phyloP scores from a whole-genome alignment of 2,113 vertebrate genomes.

The Lepisosteus oculatus region DNA sequence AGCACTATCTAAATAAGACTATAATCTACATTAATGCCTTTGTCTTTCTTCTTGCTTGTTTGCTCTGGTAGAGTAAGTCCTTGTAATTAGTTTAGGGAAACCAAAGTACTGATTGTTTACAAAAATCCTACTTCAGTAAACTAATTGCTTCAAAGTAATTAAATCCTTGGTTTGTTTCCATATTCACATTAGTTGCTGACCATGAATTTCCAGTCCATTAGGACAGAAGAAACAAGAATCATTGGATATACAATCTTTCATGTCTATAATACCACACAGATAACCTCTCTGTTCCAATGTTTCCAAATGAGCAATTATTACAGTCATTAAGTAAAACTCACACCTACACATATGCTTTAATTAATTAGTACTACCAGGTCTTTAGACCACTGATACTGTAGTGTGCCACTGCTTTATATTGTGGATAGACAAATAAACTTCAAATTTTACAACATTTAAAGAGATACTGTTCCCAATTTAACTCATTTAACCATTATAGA shows the following conservation, averaged over 20 bases:
- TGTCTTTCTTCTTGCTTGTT: constrained; percentile 25
- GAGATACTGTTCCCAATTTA: no score
- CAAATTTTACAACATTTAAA: no score
- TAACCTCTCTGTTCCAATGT: no score
- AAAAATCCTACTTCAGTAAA: constrained; percentile 23
- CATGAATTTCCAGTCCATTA: constrained; percentile 15
- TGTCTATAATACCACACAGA: no score
- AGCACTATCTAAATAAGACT: constrained; percentile 22
- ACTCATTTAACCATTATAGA: no score
- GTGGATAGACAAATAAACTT: no score
- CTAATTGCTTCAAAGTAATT: constrained; percentile 30
- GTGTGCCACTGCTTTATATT: no score
- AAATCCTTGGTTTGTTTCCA: constrained; percentile 11
- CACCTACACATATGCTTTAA: no score
- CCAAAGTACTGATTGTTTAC: constrained; percentile 26
- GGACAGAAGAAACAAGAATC: constrained; percentile 5
- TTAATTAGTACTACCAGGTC: no score
- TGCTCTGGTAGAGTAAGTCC: constrained; percentile 20
- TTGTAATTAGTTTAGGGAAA: constrained; percentile 39
- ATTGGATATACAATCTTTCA: background rate
- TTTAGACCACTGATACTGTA: no score
- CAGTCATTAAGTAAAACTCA: no score
- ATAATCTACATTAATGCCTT: constrained; percentile 25
- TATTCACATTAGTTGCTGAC: constrained; percentile 19
- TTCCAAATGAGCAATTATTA: no score